These are phyloP conservation scores for Steromphala cineraria DNA, from an alignment of 2,888 invertebrate species.

Conservation along the genomic window DNA sequence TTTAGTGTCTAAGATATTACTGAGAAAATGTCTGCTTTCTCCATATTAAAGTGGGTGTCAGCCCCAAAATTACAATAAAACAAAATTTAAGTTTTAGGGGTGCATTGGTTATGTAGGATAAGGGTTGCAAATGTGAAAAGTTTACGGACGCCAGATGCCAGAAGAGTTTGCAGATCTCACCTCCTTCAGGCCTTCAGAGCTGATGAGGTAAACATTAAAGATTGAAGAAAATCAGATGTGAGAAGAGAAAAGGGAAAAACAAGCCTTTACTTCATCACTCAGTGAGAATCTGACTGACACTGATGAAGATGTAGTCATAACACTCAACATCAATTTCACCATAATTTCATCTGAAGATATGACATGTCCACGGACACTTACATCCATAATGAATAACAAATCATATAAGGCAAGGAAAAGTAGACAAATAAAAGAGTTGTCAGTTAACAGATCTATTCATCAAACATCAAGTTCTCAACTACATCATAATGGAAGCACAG, in stretches of 20 bases:
- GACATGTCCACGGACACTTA: neutral
- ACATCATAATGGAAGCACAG: constrained; percentile 19
- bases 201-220: neutral
- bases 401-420: neutral
- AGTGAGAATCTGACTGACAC: too few species aligned
- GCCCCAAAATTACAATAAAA: too few species aligned
- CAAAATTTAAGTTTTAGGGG: too few species aligned
- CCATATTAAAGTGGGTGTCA: too few species aligned
- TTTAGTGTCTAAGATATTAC: too few species aligned
- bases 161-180: too few species aligned
- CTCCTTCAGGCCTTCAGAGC: too few species aligned
- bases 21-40: too few species aligned
- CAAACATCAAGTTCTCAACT: neutral
- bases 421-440: neutral
- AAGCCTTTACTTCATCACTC: too few species aligned
- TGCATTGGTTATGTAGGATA: too few species aligned
- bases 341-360: neutral
- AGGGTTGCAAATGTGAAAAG: too few species aligned
- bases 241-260: neutral
- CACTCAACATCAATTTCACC: neutral
- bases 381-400: neutral
- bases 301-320: neutral
- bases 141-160: too few species aligned
- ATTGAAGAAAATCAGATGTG: neutral
- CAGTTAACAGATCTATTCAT: neutral